phyloP scores from a whole-genome alignment of 1,140 invertebrate species.

The Melanaphis sacchari region DNA sequence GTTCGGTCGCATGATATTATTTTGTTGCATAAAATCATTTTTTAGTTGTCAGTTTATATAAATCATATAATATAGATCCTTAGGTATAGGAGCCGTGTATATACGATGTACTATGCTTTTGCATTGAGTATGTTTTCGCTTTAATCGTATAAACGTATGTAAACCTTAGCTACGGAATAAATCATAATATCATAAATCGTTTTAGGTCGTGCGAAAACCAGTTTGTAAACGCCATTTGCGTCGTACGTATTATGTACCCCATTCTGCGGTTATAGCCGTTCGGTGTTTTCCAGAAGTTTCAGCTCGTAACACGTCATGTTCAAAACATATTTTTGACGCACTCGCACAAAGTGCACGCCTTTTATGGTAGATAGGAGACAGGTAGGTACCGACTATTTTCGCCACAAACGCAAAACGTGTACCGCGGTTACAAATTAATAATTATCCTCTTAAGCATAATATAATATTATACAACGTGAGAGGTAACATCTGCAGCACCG shows the following conservation, averaged over 20 bases:
- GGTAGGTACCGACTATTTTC: not conserved
- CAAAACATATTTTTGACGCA: not conserved
- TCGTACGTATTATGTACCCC: not conserved
- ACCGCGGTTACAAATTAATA: not conserved
- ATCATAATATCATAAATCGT: not conserved
- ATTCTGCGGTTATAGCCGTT: not conserved
- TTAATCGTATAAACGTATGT: not conserved
- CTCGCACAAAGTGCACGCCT: not conserved
- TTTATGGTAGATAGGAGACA: not conserved
- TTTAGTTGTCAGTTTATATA: not conserved
- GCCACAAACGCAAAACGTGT: not conserved
- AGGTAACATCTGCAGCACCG: not conserved
- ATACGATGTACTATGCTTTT: not conserved
- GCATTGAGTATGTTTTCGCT: not conserved
- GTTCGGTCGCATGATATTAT: not conserved
- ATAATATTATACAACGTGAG: not conserved
- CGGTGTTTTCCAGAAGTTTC: not conserved
- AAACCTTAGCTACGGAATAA: not conserved
- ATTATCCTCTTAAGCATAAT: not conserved
- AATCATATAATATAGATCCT: not conserved
- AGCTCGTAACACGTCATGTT: not conserved
- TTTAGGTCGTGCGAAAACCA: not conserved
- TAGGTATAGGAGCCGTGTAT: not conserved
- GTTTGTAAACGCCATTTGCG: not conserved
- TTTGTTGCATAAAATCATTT: not conserved